Evolutionary conservation across 2,888 invertebrate species (phyloP), one percentile per base, ranked within the genome.

Genomic region (Clusia tigrina): DNA sequence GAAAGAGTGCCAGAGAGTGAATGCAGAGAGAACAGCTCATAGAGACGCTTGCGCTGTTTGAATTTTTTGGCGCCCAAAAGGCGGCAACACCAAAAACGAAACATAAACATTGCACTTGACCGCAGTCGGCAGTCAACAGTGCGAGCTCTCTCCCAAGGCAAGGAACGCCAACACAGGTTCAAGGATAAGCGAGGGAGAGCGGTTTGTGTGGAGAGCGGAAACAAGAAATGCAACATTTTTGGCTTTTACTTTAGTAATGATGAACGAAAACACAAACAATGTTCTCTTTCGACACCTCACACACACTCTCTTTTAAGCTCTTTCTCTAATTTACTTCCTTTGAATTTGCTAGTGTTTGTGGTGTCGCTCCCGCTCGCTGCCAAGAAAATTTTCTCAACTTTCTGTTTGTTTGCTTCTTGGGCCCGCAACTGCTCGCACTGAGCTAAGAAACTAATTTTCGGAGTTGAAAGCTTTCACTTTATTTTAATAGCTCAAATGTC

Each of bases 401-500:
- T 54, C 24, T 17, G 12, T 20, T 48, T 59, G 18, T 53, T 56
- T 5, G 15, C 37, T 55, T 15, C 12, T 15, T n/a, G 9, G 15
- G 42, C 42, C 3, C 57, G 1, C 62, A 69, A 69, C 73, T 73
- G 66, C 62, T 57, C 2, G 58, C 58, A 58, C 15, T 48, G 25
- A 25, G 46, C 38, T 58, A 58, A 60, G 46, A 52, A 9, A 54
- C 22, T 37, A 54, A 51, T 54, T 10, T 2, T 58, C 55, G 61
- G 17, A 48, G 26, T 58, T 66, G 65, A 70, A 66, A 73, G 74
- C 75, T 74, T 72, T 73, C 72, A 71, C 72, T 77, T 69, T 67
- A 71, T 67, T 74, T 81, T 82, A 80, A 81, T 81, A 76, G 78
- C 77, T 78, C 68, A 72, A 80, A 78, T 81, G 81, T 81, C 81